phyloP scores from a whole-genome alignment of 2,888 invertebrate genomes.

The Ceratothoa steindachneri region DNA sequence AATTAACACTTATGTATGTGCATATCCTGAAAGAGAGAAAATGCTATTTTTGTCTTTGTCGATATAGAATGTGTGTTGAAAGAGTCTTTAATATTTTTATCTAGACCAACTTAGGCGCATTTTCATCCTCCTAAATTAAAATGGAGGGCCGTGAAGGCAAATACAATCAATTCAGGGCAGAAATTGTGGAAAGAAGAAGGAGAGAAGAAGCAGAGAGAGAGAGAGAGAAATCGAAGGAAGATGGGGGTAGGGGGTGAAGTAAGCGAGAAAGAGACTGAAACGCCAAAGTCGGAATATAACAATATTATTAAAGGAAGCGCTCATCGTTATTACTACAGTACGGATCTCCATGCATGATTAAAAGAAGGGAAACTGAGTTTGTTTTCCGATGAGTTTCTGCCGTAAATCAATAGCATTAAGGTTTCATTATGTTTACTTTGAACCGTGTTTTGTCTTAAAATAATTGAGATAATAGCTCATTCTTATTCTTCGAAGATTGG shows the following conservation, averaged over 20 bases:
- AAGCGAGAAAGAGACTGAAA: neutral
- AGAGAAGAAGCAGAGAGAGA: too few species aligned
- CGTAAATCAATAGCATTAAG: neutral
- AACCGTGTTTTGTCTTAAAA: neutral
- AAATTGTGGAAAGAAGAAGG: too few species aligned
- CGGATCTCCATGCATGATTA: neutral
- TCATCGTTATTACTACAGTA: neutral
- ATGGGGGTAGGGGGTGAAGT: too few species aligned
- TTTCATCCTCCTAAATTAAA: neutral
- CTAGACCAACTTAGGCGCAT: neutral
- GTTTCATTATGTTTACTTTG: conserved; percentile 9
- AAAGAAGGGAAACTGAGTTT: neutral
- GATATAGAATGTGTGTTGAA: too few species aligned
- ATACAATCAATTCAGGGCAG: neutral
- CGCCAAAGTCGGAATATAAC: neutral
- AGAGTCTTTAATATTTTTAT: neutral
- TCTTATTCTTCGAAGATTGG: neutral
- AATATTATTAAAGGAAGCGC: neutral
- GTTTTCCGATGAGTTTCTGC: neutral
- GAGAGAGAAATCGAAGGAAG: too few species aligned
- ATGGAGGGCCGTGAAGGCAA: neutral
- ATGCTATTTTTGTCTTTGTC: too few species aligned
- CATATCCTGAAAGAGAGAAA: neutral
- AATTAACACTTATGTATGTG: conserved; percentile 5
- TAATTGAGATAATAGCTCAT: conserved; percentile 11